A percentile compares a stretch with the other conserved stretches of the same genome.
phyloP scores from a whole-genome alignment of 2,797 vertebrate species.

The Loris lydekkerianus region DNA sequence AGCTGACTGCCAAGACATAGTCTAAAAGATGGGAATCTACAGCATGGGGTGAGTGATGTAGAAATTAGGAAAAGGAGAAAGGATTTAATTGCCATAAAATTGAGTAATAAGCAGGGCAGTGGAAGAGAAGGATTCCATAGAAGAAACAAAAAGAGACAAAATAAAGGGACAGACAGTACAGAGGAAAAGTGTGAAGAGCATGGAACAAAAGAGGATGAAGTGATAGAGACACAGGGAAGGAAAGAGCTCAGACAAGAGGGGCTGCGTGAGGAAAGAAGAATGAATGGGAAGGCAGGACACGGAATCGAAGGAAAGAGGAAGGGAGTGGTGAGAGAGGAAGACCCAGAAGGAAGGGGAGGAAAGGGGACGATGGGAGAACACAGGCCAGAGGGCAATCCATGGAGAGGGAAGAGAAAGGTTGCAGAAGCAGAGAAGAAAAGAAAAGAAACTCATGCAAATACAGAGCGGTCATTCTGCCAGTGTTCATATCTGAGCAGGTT shows the following conservation, averaged over 20 bases:
- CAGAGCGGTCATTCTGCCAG: not conserved
- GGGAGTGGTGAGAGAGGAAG: not conserved
- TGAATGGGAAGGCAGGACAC: not conserved
- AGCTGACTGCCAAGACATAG: accelerated
- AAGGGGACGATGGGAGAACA: accelerated
- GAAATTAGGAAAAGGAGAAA: not conserved
- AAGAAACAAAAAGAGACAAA: not conserved
- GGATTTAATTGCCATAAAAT: not conserved
- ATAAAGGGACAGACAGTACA: not conserved
- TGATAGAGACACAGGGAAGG: too few relatives aligned
- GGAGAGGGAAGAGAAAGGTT: not conserved
- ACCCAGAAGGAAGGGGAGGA: not conserved
- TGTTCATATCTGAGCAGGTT: not conserved
- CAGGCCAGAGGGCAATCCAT: too few relatives aligned
- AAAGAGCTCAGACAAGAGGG: accelerated
- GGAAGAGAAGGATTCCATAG: not conserved
- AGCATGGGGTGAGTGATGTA: too few relatives aligned
- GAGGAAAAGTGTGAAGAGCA: not conserved
- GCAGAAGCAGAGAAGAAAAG: not conserved
- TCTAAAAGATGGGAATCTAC: not conserved
- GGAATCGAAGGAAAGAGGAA: not conserved
- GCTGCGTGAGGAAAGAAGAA: not conserved
- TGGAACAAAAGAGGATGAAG: not conserved
- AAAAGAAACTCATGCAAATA: not conserved
- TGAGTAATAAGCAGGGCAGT: not conserved